A percentile compares a stretch with the other conserved stretches of the same genome.
Evolutionary conservation across 2,797 vertebrate genomes (phyloP).

Genomic region (Rhyacichthys aspro): DNA sequence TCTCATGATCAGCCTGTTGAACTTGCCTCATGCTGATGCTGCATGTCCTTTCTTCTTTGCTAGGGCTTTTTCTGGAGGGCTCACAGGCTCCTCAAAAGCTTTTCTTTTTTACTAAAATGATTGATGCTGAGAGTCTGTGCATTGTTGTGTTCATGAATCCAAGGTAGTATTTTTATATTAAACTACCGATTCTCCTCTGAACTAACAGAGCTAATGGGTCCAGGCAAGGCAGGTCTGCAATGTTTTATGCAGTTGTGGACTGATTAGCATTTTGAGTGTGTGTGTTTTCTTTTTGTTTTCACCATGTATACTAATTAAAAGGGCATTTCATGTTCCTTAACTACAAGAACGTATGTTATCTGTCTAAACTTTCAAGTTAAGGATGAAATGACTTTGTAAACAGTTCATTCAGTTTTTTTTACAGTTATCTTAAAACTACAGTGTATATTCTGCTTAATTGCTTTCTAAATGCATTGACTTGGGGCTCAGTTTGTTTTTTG

Average conservation of each 20-base stretch:
- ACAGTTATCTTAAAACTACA: slow-evolving; percentile 12
- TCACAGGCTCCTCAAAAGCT: slow-evolving; percentile 27
- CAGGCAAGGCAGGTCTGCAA: slow-evolving; percentile 41
- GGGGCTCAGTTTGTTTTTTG: slow-evolving; percentile 10
- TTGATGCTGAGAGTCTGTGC: slow-evolving; percentile 28
- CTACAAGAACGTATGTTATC: slow-evolving; percentile 7
- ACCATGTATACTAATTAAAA: slow-evolving; percentile 19
- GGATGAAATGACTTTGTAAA: slow-evolving; percentile 8
- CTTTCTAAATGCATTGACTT: slow-evolving; percentile 10
- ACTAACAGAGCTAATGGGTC: slow-evolving; percentile 36
- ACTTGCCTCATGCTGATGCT: slow-evolving; percentile 52
- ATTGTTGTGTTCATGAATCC: slow-evolving; percentile 41
- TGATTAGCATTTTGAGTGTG: slow-evolving; percentile 32
- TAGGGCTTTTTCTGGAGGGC: slow-evolving; percentile 47
- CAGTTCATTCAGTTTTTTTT: background rate
- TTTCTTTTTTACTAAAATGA: slow-evolving; percentile 20
- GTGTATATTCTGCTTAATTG: slow-evolving; percentile 9
- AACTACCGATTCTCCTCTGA: slow-evolving; percentile 31
- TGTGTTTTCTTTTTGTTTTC: slow-evolving; percentile 22
- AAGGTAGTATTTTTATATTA: slow-evolving; percentile 15
- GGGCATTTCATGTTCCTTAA: slow-evolving; percentile 28
- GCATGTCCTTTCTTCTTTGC: slow-evolving; percentile 53
- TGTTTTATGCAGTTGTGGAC: slow-evolving; percentile 39
- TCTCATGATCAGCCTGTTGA: slow-evolving; percentile 26
- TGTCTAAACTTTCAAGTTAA: slow-evolving; percentile 13